Percentiles rank a stretch among this genome's conserved stretches.
phyloP scores from a whole-genome alignment of 2,797 vertebrate genomes.

The Centropyge bicolor region DNA sequence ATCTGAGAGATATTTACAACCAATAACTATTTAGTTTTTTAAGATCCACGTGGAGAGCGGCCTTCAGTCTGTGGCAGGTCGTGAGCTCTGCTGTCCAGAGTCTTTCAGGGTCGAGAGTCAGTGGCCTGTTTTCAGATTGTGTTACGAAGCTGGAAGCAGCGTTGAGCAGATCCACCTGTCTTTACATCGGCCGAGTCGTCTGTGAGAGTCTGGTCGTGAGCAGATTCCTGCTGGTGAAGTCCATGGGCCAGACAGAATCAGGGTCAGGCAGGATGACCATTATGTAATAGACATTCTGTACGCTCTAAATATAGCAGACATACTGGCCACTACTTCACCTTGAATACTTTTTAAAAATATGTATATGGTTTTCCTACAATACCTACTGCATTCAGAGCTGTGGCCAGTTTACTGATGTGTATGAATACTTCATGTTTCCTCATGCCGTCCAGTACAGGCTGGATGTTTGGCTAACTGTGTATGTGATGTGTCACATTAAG shows the following conservation, averaged over 20 bases:
- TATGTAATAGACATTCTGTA: conserved; percentile 48
- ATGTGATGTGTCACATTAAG: neutral
- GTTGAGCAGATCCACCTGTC: conserved; percentile 20
- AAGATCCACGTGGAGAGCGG: too few relatives aligned
- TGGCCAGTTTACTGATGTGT: neutral
- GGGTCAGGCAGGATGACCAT: conserved; percentile 41
- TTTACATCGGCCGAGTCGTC: neutral
- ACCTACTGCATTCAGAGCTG: neutral
- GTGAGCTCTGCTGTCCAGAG: neutral
- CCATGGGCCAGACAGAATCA: conserved; percentile 14
- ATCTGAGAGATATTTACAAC: neutral
- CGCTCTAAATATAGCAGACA: conserved; percentile 48
- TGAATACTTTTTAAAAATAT: neutral
- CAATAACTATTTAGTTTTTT: neutral
- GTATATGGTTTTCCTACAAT: neutral
- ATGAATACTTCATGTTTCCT: neutral
- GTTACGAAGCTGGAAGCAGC: neutral
- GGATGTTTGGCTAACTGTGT: neutral
- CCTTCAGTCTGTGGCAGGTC: neutral
- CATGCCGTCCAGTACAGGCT: neutral
- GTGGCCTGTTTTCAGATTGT: neutral
- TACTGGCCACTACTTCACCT: conserved; percentile 33
- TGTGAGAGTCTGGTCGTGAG: neutral
- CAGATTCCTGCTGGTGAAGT: neutral
- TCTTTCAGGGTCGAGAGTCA: neutral